Evolutionary conservation across 2,888 invertebrate species (phyloP), one percentile per base, ranked within the genome.

Genomic region (Neoascia interrupta): DNA sequence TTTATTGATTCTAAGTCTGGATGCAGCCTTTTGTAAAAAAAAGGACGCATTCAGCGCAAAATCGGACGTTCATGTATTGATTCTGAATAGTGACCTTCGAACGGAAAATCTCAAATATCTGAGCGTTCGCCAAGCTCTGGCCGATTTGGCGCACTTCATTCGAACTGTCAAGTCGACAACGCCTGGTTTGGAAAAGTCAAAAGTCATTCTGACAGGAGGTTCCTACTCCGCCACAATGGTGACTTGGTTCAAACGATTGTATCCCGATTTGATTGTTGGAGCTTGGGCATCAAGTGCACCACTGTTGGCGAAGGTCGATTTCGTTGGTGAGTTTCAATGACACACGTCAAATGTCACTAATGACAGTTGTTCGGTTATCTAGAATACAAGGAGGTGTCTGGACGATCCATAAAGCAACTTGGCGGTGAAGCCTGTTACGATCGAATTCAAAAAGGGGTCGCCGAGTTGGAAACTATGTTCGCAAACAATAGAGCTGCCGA

Each of bases 201-300:
- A 87, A 45, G 89, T 88, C 0, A 85, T 93, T 28, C 86, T 93
- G 56, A 91, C 92, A 81, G 93, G 93, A 1, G 92, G 92, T 0
- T 93, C 93, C 0, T 93, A 93, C 83, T 91, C 93, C 0, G 93
- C 91, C 0, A 92, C 92, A 69, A 92, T 93, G 92, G 93, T 90
- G 13, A 88, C 92, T 28, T 93, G 93, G 93, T 92, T 92, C 81
- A 91, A 92, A 82, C 89, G 91, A 79, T 87, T 91, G 16, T 93
- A 93, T 85, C 93, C 93, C 0, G 92, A 93, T 81, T 86, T 93
- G 23, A 91, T 90, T 0, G 85, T 85, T 6, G 93, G 92, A 0
- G 90, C 90, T 0, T 90, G 93, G 69, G 92, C 92, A 0, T 93
- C 93, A 1, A 93, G 93, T 85, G 93, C 92, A 4, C 93, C 93